These are phyloP conservation scores for Gallinago jamesoni DNA, from an alignment of 2,113 vertebrate genomes.

Conservation along the genomic window DNA sequence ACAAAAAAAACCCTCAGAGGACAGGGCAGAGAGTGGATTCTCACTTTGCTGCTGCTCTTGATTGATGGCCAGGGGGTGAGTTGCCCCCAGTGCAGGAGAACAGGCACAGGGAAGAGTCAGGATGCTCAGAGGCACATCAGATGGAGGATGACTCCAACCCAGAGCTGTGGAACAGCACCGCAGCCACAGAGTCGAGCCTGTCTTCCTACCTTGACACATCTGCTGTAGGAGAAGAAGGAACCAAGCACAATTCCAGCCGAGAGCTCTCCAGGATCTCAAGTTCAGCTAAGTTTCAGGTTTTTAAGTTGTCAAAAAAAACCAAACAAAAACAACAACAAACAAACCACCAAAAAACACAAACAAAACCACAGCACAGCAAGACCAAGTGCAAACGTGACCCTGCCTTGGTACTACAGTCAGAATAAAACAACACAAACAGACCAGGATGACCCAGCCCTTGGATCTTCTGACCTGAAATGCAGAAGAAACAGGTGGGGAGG, in stretches of 20 bases:
- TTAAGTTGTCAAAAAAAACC: neutral
- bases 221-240: neutral
- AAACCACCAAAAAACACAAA: neutral
- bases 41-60: neutral
- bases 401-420: neutral
- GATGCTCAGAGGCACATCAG: neutral
- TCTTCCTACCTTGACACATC: neutral
- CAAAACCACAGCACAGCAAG: neutral
- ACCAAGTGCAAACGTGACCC: neutral
- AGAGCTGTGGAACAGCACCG: neutral
- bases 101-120: neutral
- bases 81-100: neutral
- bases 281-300: neutral
- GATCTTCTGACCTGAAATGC: neutral
- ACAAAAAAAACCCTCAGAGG: neutral
- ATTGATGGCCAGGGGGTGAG: neutral
- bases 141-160: neutral
- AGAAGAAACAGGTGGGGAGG: neutral
- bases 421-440: neutral
- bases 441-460: neutral
- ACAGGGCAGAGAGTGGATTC: neutral
- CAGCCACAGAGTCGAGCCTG: neutral
- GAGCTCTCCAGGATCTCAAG: neutral
- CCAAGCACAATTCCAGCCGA: neutral
- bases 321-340: neutral